phyloP scores from a whole-genome alignment of 2,797 vertebrate species.

The Crypturellus tataupa region DNA sequence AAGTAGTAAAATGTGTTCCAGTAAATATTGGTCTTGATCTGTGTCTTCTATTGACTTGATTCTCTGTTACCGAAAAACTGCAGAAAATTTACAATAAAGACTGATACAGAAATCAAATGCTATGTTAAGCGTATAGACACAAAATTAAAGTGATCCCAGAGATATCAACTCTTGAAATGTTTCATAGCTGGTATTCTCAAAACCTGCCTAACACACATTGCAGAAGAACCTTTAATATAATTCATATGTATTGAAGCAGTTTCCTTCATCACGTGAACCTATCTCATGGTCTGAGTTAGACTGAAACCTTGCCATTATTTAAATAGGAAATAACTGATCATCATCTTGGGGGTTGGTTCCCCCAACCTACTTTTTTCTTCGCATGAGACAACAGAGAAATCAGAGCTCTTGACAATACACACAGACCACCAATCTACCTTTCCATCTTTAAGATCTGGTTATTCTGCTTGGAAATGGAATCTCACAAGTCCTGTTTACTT shows the following conservation, averaged over 20 bases:
- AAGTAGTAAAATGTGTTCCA: background rate
- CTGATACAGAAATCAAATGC: background rate
- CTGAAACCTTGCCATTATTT: background rate
- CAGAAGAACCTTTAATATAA: background rate
- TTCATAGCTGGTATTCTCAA: background rate
- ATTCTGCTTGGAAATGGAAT: background rate
- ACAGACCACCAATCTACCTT: background rate
- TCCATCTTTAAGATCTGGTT: background rate
- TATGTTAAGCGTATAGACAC: background rate
- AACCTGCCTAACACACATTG: background rate
- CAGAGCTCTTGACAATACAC: background rate
- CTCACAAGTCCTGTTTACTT: background rate
- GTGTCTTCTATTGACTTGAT: background rate
- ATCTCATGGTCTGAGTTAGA: background rate
- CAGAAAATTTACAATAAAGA: background rate
- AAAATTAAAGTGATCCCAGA: background rate
- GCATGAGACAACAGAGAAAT: background rate
- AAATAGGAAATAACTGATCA: background rate
- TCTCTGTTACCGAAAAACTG: background rate
- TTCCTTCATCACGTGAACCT: background rate
- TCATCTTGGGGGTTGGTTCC: background rate
- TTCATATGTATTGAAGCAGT: background rate
- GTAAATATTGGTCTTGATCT: background rate
- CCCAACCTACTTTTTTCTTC: background rate
- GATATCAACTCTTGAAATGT: background rate